Base-by-base conservation (phyloP, 1,140 invertebrate species). In the Kradibia gibbosae region DNA sequence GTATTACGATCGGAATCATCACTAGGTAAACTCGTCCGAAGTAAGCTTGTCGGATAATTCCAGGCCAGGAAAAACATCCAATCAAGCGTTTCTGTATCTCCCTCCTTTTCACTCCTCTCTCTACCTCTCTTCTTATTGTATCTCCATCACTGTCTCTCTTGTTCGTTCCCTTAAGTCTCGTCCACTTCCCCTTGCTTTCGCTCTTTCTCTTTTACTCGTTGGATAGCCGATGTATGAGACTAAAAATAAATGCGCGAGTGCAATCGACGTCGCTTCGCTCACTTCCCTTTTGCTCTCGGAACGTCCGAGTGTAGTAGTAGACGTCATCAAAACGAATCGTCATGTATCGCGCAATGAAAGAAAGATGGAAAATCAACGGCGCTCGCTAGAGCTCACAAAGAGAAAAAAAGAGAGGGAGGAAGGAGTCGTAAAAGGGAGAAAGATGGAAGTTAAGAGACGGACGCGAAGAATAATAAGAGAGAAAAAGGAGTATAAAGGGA, bases 381-480 rank as follows among this genome's bases (percentile, higher is more conserved):
- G 62, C 60, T 45, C 3, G 70, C n/a, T 48, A 31, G 20, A 39
- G 48, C 45, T 45, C 45, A 70, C 62, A 70, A 53, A 55, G 62
- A 53, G 62, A 17, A n/a, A 31, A 42, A 71, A 67, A 57, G 73
- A 55, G 50, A 42, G 28, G 48, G 20, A 22, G 39, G 15, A 53
- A 4, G 48, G 28, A 39, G 77, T 39, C 3, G 13, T 7, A 39
- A 31, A 57, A 65, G 11, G 50, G 45, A 62, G 71, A 74, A 74
- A 74, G 71, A 75, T 81, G 79, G 34, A 81, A 81, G 79, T 81
- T 81, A 81, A 81, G 79, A 70, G 73, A 81, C 62, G 55, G 73
- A 81, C 80, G 79, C 71, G 80, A 76, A 53, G 80, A 81, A 81
- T 76, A 81, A 81, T 81, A 81, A 81, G 80, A 81, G 74, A 71